These are phyloP conservation scores for Scaptodrosophila latifasciaeformis DNA, from an alignment of 2,888 invertebrate genomes.

Conservation along the genomic window DNA sequence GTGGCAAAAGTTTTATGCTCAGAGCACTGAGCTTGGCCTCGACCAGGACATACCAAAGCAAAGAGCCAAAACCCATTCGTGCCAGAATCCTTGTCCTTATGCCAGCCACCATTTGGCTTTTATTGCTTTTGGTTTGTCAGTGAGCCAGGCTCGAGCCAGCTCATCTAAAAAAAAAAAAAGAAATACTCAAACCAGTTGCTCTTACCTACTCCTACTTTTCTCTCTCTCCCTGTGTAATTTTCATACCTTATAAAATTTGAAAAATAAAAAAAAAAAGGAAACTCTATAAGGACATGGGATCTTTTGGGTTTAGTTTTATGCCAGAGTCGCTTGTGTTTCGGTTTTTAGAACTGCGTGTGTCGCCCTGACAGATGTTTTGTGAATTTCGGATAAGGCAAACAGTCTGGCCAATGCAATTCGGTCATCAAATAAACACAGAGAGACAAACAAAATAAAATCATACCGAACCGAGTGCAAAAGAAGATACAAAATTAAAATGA, in stretches of 20 bases:
- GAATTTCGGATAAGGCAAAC: neutral
- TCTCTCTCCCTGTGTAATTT: slow-evolving; percentile 47
- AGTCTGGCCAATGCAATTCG: neutral
- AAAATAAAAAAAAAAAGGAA: slow-evolving; percentile 26
- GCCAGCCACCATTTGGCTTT: slow-evolving; percentile 12
- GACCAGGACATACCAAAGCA: neutral
- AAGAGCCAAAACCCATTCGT: too few relatives aligned
- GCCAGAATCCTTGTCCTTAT: too few relatives aligned
- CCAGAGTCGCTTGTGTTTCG: slow-evolving; percentile 11
- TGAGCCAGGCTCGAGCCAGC: neutral
- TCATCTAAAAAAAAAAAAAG: too few relatives aligned
- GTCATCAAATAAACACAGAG: neutral
- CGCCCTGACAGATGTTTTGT: slow-evolving; percentile 43
- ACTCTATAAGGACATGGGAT: too few relatives aligned
- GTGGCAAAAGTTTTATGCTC: slow-evolving; percentile 14
- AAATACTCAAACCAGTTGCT: too few relatives aligned
- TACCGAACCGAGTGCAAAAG: neutral
- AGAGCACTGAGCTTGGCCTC: neutral
- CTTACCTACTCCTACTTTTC: too few relatives aligned
- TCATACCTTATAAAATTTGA: slow-evolving; percentile 45
- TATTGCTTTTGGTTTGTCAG: slow-evolving; percentile 1
- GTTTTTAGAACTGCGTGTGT: neutral
- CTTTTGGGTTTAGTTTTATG: slow-evolving; percentile 22
- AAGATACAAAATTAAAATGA: neutral
- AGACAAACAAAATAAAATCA: neutral